Evolutionary conservation across 2,888 invertebrate species (phyloP).

Genomic region (Gymnosoma rotundatum): DNA sequence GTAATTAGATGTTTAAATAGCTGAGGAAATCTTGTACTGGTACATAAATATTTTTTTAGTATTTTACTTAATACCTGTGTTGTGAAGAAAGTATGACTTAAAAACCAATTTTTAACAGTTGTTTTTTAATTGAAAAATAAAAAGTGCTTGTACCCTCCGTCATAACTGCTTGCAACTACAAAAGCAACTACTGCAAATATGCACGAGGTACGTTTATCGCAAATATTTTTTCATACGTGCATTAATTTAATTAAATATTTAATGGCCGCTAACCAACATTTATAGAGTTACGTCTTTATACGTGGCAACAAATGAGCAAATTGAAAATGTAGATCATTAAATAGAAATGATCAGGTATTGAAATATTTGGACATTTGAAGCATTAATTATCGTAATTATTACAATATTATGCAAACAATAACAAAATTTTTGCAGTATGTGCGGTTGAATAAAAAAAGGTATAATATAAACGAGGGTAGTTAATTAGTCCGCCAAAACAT

Average conservation of each 20-base stretch:
- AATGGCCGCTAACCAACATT: conserved; percentile 20
- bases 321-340: conserved; percentile 22
- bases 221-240: conserved; percentile 18
- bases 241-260: conserved; percentile 52
- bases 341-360: not conserved
- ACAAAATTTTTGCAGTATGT: no score
- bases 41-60: not conserved
- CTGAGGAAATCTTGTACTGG: not conserved
- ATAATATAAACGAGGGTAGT: no score
- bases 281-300: conserved; percentile 24
- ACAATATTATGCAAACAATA: no score
- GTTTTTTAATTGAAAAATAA: conserved; percentile 20
- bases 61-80: conserved; percentile 13
- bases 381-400: no score
- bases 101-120: conserved; percentile 32
- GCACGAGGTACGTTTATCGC: not conserved
- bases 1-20: conserved; percentile 48
- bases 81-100: conserved; percentile 8
- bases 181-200: not conserved
- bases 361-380: no score
- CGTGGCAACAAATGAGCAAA: conserved; percentile 19
- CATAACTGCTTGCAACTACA: no score
- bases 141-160: not conserved
- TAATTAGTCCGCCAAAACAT: no score
- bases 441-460: no score